Percentiles rank a stretch among this genome's conserved stretches.
phyloP scores from a whole-genome alignment of 2,113 vertebrate species.

The Lophochroa leadbeateri region DNA sequence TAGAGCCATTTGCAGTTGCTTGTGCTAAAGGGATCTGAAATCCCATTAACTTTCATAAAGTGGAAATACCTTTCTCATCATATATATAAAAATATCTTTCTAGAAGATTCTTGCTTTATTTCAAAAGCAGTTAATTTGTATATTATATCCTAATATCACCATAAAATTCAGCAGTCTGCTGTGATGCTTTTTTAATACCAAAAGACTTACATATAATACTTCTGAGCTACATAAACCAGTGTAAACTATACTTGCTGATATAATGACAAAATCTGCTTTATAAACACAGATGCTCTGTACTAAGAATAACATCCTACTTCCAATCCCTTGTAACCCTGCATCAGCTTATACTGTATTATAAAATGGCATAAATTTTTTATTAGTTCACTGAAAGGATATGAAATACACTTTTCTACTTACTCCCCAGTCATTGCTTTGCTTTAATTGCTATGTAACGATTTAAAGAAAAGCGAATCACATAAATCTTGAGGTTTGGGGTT shows the following conservation, averaged over 20 bases:
- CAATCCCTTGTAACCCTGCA: conserved; percentile 59
- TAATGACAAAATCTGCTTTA: conserved; percentile 71
- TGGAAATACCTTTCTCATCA: neutral
- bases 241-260: conserved; percentile 62
- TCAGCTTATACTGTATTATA: conserved; percentile 74
- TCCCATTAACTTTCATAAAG: neutral
- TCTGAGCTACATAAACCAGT: conserved; percentile 37
- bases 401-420: conserved; percentile 73
- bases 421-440: conserved; percentile 64
- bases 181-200: conserved; percentile 19
- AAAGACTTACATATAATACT: conserved; percentile 30
- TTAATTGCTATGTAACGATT: conserved; percentile 72
- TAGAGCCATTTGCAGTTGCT: neutral
- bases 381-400: conserved; percentile 74
- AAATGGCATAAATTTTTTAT: conserved; percentile 80
- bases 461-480: conserved; percentile 64
- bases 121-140: neutral
- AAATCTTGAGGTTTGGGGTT: conserved; percentile 26
- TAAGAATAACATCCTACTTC: conserved; percentile 72
- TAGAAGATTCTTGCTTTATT: neutral
- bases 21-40: neutral
- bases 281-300: conserved; percentile 72
- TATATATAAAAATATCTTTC: neutral
- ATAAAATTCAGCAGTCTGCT: neutral
- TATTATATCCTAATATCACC: neutral